A percentile compares a stretch with the other conserved stretches of the same genome.
Evolutionary conservation across 1,140 invertebrate species (phyloP).

Genomic region (Paralvinella palmiformis): DNA sequence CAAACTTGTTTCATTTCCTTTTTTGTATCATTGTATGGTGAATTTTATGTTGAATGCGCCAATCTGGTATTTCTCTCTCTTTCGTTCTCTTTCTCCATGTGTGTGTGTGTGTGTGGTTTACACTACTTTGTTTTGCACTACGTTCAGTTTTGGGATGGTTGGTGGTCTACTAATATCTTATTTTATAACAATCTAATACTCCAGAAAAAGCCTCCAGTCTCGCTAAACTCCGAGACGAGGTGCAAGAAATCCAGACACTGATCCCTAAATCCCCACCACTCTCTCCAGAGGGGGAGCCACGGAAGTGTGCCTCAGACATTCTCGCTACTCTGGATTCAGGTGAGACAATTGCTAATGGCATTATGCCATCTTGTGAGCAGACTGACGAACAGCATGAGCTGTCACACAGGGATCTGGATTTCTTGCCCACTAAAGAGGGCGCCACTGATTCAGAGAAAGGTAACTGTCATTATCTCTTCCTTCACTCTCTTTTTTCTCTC

Average conservation of each 20-base stretch:
- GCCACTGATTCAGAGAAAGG: neutral
- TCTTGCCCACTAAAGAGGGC: neutral
- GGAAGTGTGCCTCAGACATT: neutral
- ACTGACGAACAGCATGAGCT: neutral
- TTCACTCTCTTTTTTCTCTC: neutral
- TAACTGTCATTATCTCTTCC: neutral
- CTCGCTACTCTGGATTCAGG: neutral
- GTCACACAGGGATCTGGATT: neutral
- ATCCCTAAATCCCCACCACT: neutral
- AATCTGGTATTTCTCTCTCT: too few species aligned
- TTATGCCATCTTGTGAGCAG: neutral
- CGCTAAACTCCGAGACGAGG: neutral
- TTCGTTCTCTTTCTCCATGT: too few species aligned
- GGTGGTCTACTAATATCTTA: too few species aligned
- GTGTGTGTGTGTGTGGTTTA: neutral
- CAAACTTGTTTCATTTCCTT: neutral
- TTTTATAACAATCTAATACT: too few species aligned
- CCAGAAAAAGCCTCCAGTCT: neutral
- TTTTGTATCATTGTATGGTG: neutral
- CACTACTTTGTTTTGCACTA: neutral
- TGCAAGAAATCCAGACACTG: constrained; percentile 1
- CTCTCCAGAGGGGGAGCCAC: neutral
- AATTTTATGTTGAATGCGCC: too few species aligned
- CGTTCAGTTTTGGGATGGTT: neutral
- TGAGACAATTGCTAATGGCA: neutral